phyloP scores from a whole-genome alignment of 2,888 invertebrate species.

The Eristalis tenax region DNA sequence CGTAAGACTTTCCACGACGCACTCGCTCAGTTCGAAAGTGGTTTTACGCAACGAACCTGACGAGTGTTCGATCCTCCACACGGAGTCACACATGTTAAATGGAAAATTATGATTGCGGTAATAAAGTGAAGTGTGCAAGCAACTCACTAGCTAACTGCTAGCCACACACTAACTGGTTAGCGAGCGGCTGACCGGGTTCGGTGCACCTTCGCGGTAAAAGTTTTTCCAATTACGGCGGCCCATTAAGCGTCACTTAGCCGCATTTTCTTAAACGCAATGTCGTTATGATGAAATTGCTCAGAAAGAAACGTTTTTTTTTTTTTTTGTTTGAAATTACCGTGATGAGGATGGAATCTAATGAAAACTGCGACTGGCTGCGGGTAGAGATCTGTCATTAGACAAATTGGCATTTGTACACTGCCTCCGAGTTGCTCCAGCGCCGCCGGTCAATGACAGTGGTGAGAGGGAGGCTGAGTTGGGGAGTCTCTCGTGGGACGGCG shows the following conservation, averaged over 20 bases:
- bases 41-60: not conserved
- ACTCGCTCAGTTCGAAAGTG: not conserved
- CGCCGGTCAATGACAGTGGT: not conserved
- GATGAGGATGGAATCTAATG: not conserved
- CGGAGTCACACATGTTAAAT: not conserved
- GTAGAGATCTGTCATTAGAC: not conserved
- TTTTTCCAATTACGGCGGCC: slow-evolving; percentile 18
- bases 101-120: slow-evolving; percentile 8
- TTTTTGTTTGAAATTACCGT: not conserved
- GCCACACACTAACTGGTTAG: slow-evolving; percentile 28
- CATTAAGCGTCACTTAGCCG: not conserved
- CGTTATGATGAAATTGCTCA: slow-evolving; percentile 8
- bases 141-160: slow-evolving; percentile 1
- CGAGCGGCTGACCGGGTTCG: slow-evolving; percentile 7
- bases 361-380: not conserved
- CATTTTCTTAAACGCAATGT: not conserved
- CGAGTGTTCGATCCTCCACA: not conserved
- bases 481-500: too few species aligned
- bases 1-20: not conserved
- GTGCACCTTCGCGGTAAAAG: slow-evolving; percentile 12
- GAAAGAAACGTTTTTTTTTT: not conserved
- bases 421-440: not conserved
- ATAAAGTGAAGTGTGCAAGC: slow-evolving; percentile 36
- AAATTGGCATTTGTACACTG: not conserved
- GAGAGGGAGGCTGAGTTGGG: too few species aligned